Evolutionary conservation across 2,888 invertebrate genomes (phyloP), one percentile per base, ranked within the genome.

Genomic region (Galerucella pusilla): DNA sequence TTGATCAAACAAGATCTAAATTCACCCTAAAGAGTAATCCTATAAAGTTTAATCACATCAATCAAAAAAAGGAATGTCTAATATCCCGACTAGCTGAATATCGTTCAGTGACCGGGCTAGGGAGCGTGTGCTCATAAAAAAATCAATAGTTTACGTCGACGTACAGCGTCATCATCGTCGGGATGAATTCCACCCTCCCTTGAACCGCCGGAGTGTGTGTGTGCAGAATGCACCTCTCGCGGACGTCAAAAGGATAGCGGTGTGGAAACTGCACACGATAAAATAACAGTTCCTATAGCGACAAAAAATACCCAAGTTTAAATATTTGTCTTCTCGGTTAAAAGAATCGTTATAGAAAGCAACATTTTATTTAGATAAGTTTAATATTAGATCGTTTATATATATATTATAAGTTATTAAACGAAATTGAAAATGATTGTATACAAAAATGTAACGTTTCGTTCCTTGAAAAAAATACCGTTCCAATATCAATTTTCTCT

Each of bases 81-180:
- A 20, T 9, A 57, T 57, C 20, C 20, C 20, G 14, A 49, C 49
- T 49, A 14, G 14, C 49, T 49, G 52, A 52, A 52, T 57, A 16
- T 3, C 57, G 57, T 57, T 57, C 20, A 57, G 16, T 57, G 57
- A 57, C 57, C 57, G 57, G 57, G 20, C 57, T 57, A 57, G 20
- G 57, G 57, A 57, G 59, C 42, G 46, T 70, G 70, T 70, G 70
- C 70, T 61, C 63, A 61, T 42, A 20, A 54, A 68, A 65, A 72
- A 72, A 72, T 72, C 72, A 72, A 72, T 72, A 72, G 67, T 46
- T 49, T 67, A 72, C 60, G 46, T 65, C 64, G 71, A 66, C 60
- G 66, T 66, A 60, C 52, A 72, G 72, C 72, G 72, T 72, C 66
- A 72, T 66, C 66, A 72, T 66, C 59, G 66, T 67, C 54, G 72